A percentile compares a stretch with the other conserved stretches of the same genome.
These are phyloP conservation scores for Halcyon chelicuti DNA, from an alignment of 2,797 vertebrate species.

Conservation along the genomic window DNA sequence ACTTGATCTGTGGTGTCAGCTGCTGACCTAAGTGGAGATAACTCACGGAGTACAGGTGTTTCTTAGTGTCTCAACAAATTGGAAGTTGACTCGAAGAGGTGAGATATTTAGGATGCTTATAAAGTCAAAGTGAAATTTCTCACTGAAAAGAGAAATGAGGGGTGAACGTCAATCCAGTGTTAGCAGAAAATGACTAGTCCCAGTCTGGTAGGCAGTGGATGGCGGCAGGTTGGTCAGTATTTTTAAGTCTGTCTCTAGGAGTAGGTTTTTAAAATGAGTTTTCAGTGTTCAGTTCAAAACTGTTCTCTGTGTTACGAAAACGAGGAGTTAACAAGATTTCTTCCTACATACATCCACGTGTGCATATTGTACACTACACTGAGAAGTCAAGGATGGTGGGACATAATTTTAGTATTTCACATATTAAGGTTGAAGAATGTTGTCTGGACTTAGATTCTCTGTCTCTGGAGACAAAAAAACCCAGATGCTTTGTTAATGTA, in stretches of 20 bases:
- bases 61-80: not conserved
- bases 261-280: not conserved
- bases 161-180: not conserved
- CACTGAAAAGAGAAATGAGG: not conserved
- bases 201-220: not conserved
- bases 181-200: not conserved
- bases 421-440: not conserved
- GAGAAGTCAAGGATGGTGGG: not conserved
- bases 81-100: not conserved
- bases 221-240: not conserved
- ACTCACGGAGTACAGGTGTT: not conserved
- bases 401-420: not conserved
- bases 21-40: not conserved
- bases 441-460: not conserved
- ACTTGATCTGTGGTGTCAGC: not conserved
- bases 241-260: not conserved
- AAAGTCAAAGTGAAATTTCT: not conserved
- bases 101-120: not conserved
- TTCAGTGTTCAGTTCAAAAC: not conserved
- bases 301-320: not conserved
- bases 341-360: not conserved
- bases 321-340: not conserved
- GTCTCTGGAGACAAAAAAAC: not conserved
- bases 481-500: not conserved
- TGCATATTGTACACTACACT: not conserved